A percentile compares a stretch with the other conserved stretches of the same genome.
These are phyloP conservation scores for Germaria angustata DNA, from an alignment of 2,888 invertebrate genomes.

Conservation along the genomic window DNA sequence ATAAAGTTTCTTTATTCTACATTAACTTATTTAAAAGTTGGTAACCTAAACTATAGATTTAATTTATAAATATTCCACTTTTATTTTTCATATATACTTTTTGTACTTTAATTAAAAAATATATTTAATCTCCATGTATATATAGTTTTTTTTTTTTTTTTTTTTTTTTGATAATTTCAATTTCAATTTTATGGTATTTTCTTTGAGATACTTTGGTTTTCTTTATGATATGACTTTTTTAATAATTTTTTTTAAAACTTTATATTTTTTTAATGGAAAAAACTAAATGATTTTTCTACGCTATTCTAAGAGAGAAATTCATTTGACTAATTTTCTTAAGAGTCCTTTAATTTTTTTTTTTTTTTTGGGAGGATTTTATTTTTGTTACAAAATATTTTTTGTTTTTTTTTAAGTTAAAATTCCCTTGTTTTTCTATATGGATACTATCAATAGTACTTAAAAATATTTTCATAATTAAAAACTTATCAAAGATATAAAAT, in stretches of 20 bases:
- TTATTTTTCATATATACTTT: conserved; percentile 16
- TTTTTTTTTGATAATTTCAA: conserved; percentile 18
- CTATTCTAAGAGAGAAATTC: not conserved
- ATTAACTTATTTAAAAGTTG: conserved; percentile 22
- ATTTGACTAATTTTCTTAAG: not conserved
- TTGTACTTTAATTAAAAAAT: conserved; percentile 62
- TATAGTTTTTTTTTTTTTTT: no score
- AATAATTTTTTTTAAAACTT: conserved; percentile 34
- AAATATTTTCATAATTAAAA: conserved; percentile 43
- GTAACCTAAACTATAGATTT: conserved; percentile 36
- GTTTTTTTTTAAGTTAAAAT: conserved; percentile 52
- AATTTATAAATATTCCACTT: conserved; percentile 10
- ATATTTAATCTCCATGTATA: conserved; percentile 39
- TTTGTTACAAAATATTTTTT: conserved; percentile 28
- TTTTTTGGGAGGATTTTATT: not conserved
- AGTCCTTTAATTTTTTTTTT: not conserved
- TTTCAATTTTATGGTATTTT: conserved; percentile 49
- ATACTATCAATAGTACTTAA: not conserved
- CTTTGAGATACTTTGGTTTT: conserved; percentile 64
- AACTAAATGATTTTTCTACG: not conserved
- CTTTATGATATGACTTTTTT: conserved; percentile 65
- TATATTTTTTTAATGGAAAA: conserved; percentile 1
- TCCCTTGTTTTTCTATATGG: conserved; percentile 55
- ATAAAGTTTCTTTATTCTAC: not conserved
- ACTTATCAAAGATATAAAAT: conserved; percentile 54